Conservation (phyloP, 2,888 invertebrate genomes). For the Plutella xylostella region DNA sequence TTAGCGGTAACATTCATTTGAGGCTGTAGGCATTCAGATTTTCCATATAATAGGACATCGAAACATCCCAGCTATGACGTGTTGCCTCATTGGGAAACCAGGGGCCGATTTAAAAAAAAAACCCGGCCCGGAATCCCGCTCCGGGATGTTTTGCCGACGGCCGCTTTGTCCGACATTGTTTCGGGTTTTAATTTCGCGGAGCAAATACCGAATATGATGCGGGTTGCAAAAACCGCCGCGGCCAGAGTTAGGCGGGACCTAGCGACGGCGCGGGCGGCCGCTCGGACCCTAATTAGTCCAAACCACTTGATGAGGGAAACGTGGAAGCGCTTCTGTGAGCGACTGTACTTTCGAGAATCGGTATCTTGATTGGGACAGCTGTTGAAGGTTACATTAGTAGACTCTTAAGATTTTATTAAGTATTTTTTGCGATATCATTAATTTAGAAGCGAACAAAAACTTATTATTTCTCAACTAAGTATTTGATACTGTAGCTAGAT, state of each 20-base stretch:
- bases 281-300: constrained; percentile 63
- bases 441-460: too few relatives aligned
- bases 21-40: constrained; percentile 34
- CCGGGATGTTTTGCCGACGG: constrained; percentile 65
- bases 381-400: too few relatives aligned
- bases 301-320: constrained; percentile 56
- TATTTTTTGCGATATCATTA: too few relatives aligned
- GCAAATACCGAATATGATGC: constrained; percentile 69
- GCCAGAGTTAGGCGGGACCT: constrained; percentile 64
- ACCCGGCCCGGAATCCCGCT: constrained; percentile 58
- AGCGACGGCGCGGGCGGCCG: constrained; percentile 64
- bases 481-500: too few relatives aligned
- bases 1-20: constrained; percentile 33
- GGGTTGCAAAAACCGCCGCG: constrained; percentile 61
- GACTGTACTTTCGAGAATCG: too few relatives aligned
- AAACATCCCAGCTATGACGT: constrained; percentile 65
- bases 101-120: constrained; percentile 58
- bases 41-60: constrained; percentile 55
- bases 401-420: too few relatives aligned
- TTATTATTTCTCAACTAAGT: too few relatives aligned
- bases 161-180: constrained; percentile 68
- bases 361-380: too few relatives aligned
- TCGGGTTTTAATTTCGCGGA: constrained; percentile 67
- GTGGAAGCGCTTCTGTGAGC: too few relatives aligned
- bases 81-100: constrained; percentile 60